Base-by-base conservation (phyloP, 2,888 invertebrate species). In the Cephus sareptanus region DNA sequence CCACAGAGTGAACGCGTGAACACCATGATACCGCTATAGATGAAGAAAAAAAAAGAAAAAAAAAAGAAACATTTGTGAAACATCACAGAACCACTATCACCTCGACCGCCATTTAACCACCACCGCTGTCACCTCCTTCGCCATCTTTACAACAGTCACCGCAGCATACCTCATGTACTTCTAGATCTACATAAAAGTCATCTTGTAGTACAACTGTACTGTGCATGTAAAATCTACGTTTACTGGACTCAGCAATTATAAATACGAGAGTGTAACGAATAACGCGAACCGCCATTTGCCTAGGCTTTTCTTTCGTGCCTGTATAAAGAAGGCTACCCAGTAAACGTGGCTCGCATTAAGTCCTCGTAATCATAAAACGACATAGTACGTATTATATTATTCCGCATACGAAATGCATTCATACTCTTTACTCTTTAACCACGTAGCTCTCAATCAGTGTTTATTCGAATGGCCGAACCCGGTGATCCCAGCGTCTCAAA, bases 1-100 rank as follows among this genome's bases (percentile, higher is more conserved):
- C 85, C 85, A 86, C 86, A 85, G 87, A 87, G 86, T 85, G 86
- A 83, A 80, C 84, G 86, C 83, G 83, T 86, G 83, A 85, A 85
- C 83, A 87, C 84, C 82, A 85, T 78, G 81, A 83, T 76, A 77
- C 74, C 71, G 71, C 34, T 71, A 75, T 75, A 69, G 69, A 75
- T 69, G 69, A 77, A 73, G 78, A 73, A 75, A 75, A 76, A 74
- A 75, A 34, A 77, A 73, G 56, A 30, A 23, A 69, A 35, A 56
- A 76, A 75, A 69, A 31, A n/a, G 73, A 35, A 70, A 40, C 77
- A 76, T 12, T 35, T 77, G 74, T 75, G 74, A 77, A 75, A 79
- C 80, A 79, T 68, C 76, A 81, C 77, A 77, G 71, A 71, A 71
- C 31, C 71, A 71, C 71, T 34, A 23, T 56, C 56, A 56, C 56